Conservation (phyloP, 2,797 vertebrate species). For the Cottoperca gobio region DNA sequence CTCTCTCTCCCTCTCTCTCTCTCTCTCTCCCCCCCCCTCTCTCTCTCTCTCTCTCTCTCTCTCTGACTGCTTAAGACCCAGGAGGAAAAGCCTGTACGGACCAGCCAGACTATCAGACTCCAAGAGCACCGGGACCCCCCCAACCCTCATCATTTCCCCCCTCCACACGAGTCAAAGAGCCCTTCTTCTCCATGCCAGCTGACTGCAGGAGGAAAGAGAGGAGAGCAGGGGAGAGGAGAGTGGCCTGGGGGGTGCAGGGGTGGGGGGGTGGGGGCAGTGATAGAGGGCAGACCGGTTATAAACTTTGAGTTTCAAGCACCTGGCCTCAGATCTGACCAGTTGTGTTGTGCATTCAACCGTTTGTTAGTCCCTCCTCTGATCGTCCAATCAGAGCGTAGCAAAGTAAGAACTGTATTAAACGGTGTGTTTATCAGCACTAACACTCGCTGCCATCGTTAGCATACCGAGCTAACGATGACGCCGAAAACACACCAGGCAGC, state of each 20-base stretch:
- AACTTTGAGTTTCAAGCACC: conserved; percentile 9
- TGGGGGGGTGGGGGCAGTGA: neutral
- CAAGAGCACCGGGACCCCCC: conserved; percentile 74
- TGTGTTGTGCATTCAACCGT: neutral
- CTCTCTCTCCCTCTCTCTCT: conserved; percentile 52
- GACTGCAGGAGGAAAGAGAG: conserved; percentile 61
- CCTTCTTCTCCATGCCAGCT: conserved; percentile 81
- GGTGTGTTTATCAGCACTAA: neutral
- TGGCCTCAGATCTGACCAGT: neutral
- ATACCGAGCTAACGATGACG: neutral
- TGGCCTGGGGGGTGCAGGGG: conserved; percentile 11
- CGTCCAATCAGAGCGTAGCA: neutral
- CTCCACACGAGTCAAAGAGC: conserved; percentile 79
- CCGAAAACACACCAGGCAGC: no score
- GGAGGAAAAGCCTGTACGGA: conserved; percentile 59
- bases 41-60: conserved; percentile 48
- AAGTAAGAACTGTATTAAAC: no score
- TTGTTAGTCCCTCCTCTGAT: neutral
- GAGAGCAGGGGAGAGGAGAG: conserved; percentile 25
- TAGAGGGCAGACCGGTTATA: neutral
- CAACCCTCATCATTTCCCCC: conserved; percentile 50
- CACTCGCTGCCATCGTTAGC: neutral
- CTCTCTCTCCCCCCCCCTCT: conserved; percentile 34
- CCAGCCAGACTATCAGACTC: conserved; percentile 86
- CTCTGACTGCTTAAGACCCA: conserved; percentile 69